Evolutionary conservation across 1,140 invertebrate species (phyloP).

Genomic region (Drosophila ananassae): DNA sequence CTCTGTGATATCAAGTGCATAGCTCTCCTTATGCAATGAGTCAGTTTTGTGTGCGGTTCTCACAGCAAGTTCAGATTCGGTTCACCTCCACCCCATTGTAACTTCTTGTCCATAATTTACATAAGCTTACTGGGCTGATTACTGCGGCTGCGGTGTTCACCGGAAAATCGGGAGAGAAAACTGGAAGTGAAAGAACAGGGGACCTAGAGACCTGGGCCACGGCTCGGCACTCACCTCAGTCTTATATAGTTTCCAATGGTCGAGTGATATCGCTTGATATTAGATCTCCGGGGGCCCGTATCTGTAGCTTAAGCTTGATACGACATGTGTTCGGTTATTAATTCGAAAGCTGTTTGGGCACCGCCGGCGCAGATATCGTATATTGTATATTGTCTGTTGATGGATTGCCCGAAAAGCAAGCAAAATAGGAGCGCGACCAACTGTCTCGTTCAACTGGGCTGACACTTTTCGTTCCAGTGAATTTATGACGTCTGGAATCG

Average conservation of each 20-base stretch:
- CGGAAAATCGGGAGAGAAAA: slow-evolving; percentile 13
- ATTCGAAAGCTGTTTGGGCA: slow-evolving; percentile 65
- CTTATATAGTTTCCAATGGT: slow-evolving; percentile 82
- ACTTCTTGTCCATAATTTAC: slow-evolving; percentile 50
- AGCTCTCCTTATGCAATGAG: slow-evolving; percentile 57
- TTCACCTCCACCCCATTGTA: slow-evolving; percentile 3
- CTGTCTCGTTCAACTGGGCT: slow-evolving; percentile 42
- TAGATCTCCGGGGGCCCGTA: slow-evolving; percentile 34
- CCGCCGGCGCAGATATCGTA: background rate
- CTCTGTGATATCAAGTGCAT: slow-evolving; percentile 40
- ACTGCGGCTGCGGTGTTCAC: background rate
- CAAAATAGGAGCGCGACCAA: slow-evolving; percentile 54
- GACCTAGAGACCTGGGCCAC: background rate
- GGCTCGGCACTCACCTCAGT: slow-evolving; percentile 74
- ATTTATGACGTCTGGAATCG: slow-evolving; percentile 60
- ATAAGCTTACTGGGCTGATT: slow-evolving; percentile 57
- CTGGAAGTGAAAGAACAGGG: background rate
- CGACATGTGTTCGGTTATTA: slow-evolving; percentile 64
- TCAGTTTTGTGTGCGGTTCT: slow-evolving; percentile 65
- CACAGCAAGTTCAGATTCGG: slow-evolving; percentile 51
- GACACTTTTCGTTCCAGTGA: slow-evolving; percentile 56
- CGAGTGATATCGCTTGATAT: slow-evolving; percentile 57
- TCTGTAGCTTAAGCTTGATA: slow-evolving; percentile 37
- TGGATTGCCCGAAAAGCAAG: slow-evolving; percentile 61
- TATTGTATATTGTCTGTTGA: slow-evolving; percentile 35